Evolutionary conservation across 2,888 invertebrate genomes (phyloP).

Genomic region (Phragmatobia fuliginosa): DNA sequence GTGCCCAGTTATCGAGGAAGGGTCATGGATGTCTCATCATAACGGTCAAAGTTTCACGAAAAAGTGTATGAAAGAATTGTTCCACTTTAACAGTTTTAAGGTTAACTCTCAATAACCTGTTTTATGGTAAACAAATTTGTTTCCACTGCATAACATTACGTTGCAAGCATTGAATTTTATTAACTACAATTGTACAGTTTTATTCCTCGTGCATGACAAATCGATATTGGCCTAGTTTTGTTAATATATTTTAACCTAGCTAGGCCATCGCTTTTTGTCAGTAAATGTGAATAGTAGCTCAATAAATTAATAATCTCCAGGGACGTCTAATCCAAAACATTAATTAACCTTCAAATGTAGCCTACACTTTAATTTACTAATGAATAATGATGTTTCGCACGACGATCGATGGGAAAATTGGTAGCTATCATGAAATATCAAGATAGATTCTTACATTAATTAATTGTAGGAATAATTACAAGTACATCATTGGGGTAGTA

Average conservation of each 20-base stretch:
- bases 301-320: slow-evolving; percentile 38
- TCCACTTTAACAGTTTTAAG: too few species aligned
- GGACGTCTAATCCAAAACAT: slow-evolving; percentile 37
- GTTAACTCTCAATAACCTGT: too few species aligned
- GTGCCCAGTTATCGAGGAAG: too few species aligned
- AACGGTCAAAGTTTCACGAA: too few species aligned
- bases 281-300: slow-evolving; percentile 27
- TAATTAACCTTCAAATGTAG: slow-evolving; percentile 42
- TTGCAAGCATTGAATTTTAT: too few species aligned
- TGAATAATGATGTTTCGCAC: slow-evolving; percentile 15
- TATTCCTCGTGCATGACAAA: background rate
- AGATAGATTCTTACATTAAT: background rate
- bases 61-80: too few species aligned
- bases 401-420: slow-evolving; percentile 5
- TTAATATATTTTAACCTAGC: slow-evolving; percentile 22
- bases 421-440: background rate
- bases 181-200: background rate
- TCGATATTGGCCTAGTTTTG: slow-evolving; percentile 42
- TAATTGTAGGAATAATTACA: too few species aligned
- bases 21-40: too few species aligned
- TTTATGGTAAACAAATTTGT: too few species aligned
- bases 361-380: slow-evolving; percentile 35
- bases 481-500: too few species aligned
- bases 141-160: too few species aligned
- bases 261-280: slow-evolving; percentile 2